Evolutionary conservation across 2,888 invertebrate species (phyloP).

Genomic region (Melikaiella ostensackeni): DNA sequence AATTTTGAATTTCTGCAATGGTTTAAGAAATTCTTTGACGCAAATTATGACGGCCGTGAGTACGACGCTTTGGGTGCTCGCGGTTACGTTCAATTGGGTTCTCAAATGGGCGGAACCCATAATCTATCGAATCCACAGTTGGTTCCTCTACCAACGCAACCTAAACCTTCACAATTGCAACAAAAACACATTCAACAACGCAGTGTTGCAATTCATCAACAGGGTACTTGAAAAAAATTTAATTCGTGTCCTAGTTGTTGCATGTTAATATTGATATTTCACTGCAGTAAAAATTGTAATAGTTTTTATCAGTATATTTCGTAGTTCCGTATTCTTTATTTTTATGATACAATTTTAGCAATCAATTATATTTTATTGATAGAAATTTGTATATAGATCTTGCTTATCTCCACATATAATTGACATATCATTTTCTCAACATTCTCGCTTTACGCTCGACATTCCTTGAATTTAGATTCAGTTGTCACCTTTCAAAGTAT

Average conservation of each 20-base stretch:
- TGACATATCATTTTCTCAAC: too few species aligned
- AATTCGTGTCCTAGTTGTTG: constrained; percentile 52
- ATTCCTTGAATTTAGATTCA: too few species aligned
- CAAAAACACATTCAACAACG: constrained; percentile 73
- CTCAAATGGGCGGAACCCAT: constrained; percentile 80
- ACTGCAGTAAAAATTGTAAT: constrained; percentile 41
- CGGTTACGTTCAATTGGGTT: constrained; percentile 89
- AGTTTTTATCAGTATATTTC: constrained; percentile 41
- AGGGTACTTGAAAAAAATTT: constrained; percentile 67
- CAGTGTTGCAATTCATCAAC: constrained; percentile 70
- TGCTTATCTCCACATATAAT: not conserved
- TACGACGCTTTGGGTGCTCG: constrained; percentile 96
- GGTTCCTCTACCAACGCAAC: constrained; percentile 77
- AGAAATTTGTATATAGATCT: not conserved
- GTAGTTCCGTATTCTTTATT: not conserved
- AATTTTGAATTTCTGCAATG: constrained; percentile 99
- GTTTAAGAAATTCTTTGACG: constrained; percentile 99
- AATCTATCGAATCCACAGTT: constrained; percentile 75
- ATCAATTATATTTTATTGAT: not conserved
- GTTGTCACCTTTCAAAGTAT: too few species aligned
- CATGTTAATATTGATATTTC: constrained; percentile 53
- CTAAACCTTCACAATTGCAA: constrained; percentile 69
- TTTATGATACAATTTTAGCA: constrained; percentile 6
- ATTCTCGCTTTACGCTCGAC: too few species aligned
- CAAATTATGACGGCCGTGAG: constrained; percentile 98